A percentile compares a stretch with the other conserved stretches of the same genome.
These are phyloP conservation scores for Smutsia gigantea DNA, from an alignment of 2,797 vertebrate species.

Conservation along the genomic window DNA sequence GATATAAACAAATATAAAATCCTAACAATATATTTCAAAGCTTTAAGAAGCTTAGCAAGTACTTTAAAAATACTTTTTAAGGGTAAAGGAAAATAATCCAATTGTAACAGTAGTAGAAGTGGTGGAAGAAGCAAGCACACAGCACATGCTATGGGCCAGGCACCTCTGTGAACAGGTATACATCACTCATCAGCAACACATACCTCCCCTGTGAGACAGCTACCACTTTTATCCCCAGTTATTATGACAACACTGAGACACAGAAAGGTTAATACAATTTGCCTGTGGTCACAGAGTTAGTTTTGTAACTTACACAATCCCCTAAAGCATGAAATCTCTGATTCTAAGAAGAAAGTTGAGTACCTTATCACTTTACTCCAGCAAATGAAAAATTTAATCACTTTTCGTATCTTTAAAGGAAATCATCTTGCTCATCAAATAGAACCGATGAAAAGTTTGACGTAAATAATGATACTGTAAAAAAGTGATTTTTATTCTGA, in stretches of 20 bases:
- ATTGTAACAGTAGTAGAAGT: neutral
- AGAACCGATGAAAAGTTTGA: neutral
- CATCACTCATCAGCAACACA: neutral
- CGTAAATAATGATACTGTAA: neutral
- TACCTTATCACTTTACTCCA: neutral
- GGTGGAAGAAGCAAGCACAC: neutral
- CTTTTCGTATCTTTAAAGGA: slow-evolving; percentile 26
- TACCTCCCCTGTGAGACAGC: neutral
- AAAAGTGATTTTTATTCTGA: slow-evolving; percentile 34
- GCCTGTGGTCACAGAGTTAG: neutral
- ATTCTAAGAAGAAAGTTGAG: neutral
- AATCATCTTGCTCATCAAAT: slow-evolving; percentile 9
- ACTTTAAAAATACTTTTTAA: slow-evolving; percentile 18
- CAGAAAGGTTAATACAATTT: neutral
- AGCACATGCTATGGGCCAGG: neutral
- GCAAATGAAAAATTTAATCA: neutral
- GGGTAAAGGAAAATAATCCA: slow-evolving; percentile 10
- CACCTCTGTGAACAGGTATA: neutral
- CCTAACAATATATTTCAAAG: neutral
- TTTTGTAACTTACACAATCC: neutral
- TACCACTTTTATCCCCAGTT: neutral
- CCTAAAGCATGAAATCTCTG: slow-evolving; percentile 20
- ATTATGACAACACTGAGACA: neutral
- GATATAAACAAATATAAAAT: slow-evolving; percentile 33
- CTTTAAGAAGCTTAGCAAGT: neutral